Base-by-base conservation (phyloP, 92 coral and sea anemone species). In the Actinernus sp. region DNA sequence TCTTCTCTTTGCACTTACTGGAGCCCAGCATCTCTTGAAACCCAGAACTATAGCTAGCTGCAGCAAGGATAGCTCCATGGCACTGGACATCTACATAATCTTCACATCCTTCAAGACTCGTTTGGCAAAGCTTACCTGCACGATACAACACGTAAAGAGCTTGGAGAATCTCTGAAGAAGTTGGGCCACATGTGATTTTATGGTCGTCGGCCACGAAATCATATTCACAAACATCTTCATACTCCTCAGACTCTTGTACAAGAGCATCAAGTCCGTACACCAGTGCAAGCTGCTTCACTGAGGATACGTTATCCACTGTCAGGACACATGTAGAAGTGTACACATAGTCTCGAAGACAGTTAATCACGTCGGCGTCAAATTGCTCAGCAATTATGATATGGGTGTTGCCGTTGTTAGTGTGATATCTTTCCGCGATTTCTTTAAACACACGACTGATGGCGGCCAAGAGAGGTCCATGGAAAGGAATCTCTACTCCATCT, bases 381-480 rank as follows among this genome's bases (percentile, higher is more conserved):
- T 24, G 58, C 27, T 26, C 29, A 3, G 4, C n/a, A 50, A 2
- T n/a, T 37, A 8, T 37, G n/a, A 37, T 37, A 27, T 58, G 24
- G 27, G 75, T 63, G 39, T 62, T 48, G 26, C 48, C 56, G 9
- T 43, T 3, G 3, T 70, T 38, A 13, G 43, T 54, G n/a, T 61
- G 30, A 4, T 49, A n/a, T n/a, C n/a, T n/a, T 22, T 39, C 58
- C 61, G 2, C 28, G 7, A 17, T 58, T n/a, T 37, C 38, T 51
- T 73, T 44, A 0, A 65, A 31, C 1, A 20, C 27, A 2, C 63
- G 50, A 28, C 91, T 79, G 41, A 72, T 58, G 3, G 91, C 72
- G 31, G 87, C 87, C 21, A 85, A 61, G 7, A 85, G 33, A 43
- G 55, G 62, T 3, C 56, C 56, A 31, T 85, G 91, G 43, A 85